phyloP scores from a whole-genome alignment of 2,797 vertebrate species.

The Spinus pinus region DNA sequence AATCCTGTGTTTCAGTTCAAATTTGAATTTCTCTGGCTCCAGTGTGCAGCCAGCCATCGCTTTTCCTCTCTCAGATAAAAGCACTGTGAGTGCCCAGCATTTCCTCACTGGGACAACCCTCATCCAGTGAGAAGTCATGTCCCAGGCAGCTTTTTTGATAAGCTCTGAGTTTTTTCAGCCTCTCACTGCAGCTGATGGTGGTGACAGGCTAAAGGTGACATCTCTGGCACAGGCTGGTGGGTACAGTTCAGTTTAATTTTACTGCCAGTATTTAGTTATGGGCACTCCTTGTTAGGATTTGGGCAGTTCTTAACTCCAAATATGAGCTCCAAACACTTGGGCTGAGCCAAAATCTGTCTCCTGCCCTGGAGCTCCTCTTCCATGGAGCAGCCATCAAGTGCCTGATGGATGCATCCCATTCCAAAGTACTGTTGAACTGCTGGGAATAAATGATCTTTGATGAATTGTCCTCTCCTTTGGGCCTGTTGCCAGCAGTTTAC shows the following conservation, averaged over 20 bases:
- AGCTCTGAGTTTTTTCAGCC: neutral
- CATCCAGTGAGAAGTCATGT: rapidly evolving
- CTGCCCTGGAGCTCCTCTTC: neutral
- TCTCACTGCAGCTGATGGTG: neutral
- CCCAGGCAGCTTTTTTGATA: neutral
- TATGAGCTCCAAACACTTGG: neutral
- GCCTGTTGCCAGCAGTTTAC: neutral
- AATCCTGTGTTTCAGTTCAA: rapidly evolving
- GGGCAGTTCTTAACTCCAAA: neutral
- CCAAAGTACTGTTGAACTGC: neutral
- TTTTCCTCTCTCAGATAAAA: neutral
- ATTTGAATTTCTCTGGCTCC: neutral
- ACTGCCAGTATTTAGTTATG: neutral
- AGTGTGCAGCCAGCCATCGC: neutral
- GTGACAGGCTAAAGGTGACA: neutral
- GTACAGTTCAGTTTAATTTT: neutral
- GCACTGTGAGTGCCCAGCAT: neutral
- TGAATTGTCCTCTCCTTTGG: neutral
- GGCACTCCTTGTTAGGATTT: neutral
- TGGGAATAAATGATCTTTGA: neutral
- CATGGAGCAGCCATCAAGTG: neutral
- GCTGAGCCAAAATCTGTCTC: neutral
- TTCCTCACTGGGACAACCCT: neutral
- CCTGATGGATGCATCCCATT: neutral
- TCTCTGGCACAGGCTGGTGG: neutral